A percentile compares a stretch with the other conserved stretches of the same genome.
Conservation (phyloP, 1,140 invertebrate genomes). For the Drosophila melanogaster region Release_6_plus_ISO1_MT NC_004354.4:14567001-14567500, state of each 20-base stretch:
- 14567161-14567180: conserved; percentile 18
- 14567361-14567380: too few relatives aligned
- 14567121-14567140: conserved; percentile 39
- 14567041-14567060: conserved; percentile 59
- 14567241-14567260: conserved; percentile 42
- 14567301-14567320: background rate
- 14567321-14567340: background rate
- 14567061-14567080: conserved; percentile 44
- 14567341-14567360: background rate
- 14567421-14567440: too few relatives aligned
- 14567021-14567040: conserved; percentile 58
- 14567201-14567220: conserved; percentile 10
- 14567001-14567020: conserved; percentile 3
- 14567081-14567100: conserved; percentile 19
- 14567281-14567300: conserved; percentile 10
- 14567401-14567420: background rate
- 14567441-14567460: too few relatives aligned
- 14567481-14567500: too few relatives aligned
- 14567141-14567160: conserved; percentile 39
- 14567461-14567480: too few relatives aligned
- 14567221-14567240: conserved; percentile 37
- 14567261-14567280: conserved; percentile 38
- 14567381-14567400: too few relatives aligned
- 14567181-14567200: background rate
- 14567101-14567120: conserved; percentile 8